Evolutionary conservation across 2,888 invertebrate genomes (phyloP).

Genomic region (Lasioglossum lativentre): DNA sequence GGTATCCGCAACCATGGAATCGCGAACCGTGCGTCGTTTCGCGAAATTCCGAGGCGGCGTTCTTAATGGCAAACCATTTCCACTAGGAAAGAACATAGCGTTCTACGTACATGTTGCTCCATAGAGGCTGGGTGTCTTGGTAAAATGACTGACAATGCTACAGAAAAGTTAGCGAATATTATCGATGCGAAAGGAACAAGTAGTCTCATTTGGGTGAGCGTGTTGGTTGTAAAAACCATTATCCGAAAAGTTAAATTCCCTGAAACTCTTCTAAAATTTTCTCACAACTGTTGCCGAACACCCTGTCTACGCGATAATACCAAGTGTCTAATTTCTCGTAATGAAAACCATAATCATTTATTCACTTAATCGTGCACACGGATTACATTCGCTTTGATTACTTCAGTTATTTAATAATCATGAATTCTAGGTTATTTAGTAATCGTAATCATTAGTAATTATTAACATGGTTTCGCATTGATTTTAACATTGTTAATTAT

Average conservation of each 20-base stretch:
- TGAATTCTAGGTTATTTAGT: not conserved
- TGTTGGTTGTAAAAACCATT: not conserved
- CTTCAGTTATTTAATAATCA: not conserved
- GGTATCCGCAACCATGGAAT: conserved; percentile 11
- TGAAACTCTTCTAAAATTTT: not conserved
- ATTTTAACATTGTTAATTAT: not conserved
- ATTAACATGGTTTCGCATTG: not conserved
- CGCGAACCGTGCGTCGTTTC: not conserved
- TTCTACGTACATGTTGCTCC: conserved; percentile 9
- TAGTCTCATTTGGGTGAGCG: no score
- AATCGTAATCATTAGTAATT: not conserved
- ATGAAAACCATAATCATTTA: not conserved
- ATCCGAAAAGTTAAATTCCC: not conserved
- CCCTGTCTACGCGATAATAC: not conserved
- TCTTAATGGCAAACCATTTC: conserved; percentile 18
- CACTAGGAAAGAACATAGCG: conserved; percentile 3
- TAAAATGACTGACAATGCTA: not conserved
- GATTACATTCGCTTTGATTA: not conserved
- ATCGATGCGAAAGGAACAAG: not conserved
- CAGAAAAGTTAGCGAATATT: not conserved
- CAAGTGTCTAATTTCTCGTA: no score
- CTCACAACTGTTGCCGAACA: not conserved
- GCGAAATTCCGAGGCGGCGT: conserved; percentile 16
- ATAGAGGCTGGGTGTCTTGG: not conserved
- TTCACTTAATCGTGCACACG: not conserved